Conservation (phyloP, 2,888 invertebrate genomes). For the Apamea crenata region DNA sequence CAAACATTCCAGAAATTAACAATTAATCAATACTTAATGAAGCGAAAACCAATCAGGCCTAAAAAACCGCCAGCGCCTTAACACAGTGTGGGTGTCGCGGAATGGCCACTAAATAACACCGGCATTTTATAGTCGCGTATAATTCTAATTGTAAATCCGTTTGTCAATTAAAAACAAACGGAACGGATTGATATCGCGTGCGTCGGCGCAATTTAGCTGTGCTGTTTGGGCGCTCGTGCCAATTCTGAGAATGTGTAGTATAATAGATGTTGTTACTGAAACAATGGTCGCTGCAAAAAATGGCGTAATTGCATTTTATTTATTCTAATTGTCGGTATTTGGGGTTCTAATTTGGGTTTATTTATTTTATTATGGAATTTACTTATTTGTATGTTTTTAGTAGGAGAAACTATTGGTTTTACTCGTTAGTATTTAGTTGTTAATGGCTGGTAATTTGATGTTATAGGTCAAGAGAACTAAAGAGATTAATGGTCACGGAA, state of each 20-base stretch:
- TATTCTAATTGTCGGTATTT: conserved; percentile 47
- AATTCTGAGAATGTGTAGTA: conserved; percentile 68
- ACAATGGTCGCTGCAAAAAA: conserved; percentile 61
- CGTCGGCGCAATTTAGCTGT: conserved; percentile 61
- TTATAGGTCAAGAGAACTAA: conserved; percentile 9
- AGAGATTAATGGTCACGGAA: conserved; percentile 1
- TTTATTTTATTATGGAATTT: conserved; percentile 48
- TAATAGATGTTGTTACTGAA: conserved; percentile 49
- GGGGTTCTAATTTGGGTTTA: conserved; percentile 25
- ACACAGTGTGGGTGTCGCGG: conserved; percentile 72
- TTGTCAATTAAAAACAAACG: conserved; percentile 76
- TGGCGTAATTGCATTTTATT: conserved; percentile 59
- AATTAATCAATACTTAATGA: conserved; percentile 46
- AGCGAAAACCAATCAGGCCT: conserved; percentile 36
- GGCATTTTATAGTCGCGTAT: conserved; percentile 60
- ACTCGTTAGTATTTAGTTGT: conserved; percentile 24
- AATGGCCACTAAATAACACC: conserved; percentile 68
- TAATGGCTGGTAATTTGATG: conserved; percentile 1
- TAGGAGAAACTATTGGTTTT: conserved; percentile 1
- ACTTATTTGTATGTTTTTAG: conserved; percentile 25
- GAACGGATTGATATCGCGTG: conserved; percentile 74
- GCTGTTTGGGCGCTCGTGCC: conserved; percentile 66
- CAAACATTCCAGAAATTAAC: conserved; percentile 15
- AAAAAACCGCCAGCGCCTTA: conserved; percentile 59
- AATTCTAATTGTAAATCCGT: conserved; percentile 73